These are phyloP conservation scores for Melanocharis versteri DNA, from an alignment of 2,113 vertebrate species.

Conservation along the genomic window DNA sequence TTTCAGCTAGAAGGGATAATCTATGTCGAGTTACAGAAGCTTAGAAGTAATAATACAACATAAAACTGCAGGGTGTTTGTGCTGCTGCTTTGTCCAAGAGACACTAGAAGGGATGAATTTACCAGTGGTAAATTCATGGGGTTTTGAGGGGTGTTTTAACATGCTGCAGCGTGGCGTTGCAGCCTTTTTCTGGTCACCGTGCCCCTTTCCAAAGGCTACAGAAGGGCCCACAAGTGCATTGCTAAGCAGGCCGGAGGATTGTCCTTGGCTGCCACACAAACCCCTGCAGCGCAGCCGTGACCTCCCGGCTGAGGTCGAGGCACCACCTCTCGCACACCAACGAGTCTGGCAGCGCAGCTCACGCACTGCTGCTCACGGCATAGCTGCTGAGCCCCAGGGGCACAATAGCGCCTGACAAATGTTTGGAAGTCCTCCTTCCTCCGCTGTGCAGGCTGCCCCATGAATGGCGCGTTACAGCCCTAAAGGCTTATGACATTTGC, in stretches of 20 bases:
- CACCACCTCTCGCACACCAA: neutral
- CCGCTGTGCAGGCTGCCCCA: neutral
- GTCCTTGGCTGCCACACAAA: neutral
- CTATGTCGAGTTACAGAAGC: neutral
- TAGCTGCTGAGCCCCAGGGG: neutral
- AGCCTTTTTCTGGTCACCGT: neutral
- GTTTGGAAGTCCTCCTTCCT: neutral
- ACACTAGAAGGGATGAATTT: neutral
- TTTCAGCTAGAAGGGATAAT: neutral
- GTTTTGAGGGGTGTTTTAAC: neutral
- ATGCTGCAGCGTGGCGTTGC: fast-evolving
- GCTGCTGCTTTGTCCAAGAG: neutral
- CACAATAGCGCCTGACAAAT: neutral
- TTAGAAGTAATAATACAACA: neutral
- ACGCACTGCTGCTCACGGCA: neutral
- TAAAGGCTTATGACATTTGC: neutral
- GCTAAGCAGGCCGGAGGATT: neutral
- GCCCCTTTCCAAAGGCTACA: neutral
- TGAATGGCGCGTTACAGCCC: neutral
- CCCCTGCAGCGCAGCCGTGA: neutral
- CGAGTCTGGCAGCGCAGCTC: neutral
- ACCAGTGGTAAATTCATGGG: neutral
- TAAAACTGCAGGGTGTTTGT: neutral
- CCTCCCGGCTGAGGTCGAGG: neutral
- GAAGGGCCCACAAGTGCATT: neutral